A percentile compares a stretch with the other conserved stretches of the same genome.
Evolutionary conservation across 2,888 invertebrate genomes (phyloP).

Genomic region (Cybosia mesomella): DNA sequence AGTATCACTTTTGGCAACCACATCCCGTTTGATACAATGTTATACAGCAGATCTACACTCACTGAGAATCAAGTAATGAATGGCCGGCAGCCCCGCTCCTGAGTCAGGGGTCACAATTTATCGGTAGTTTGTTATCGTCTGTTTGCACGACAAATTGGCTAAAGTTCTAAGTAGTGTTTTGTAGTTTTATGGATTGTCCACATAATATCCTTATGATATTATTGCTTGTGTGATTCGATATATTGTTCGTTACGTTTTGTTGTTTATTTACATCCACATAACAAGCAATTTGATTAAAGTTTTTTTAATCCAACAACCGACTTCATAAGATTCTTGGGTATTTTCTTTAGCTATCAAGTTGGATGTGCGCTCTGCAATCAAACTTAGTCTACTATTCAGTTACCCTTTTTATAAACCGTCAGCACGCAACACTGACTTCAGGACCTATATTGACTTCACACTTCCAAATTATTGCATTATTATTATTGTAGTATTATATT

Average conservation of each 20-base stretch:
- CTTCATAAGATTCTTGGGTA: neutral
- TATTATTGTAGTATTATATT: no score
- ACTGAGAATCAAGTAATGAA: conserved; percentile 41
- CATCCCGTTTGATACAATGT: conserved; percentile 35
- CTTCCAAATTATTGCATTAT: no score
- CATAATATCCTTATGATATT: neutral
- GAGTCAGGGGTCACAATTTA: conserved; percentile 60
- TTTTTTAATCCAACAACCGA: no score
- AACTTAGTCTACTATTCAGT: no score
- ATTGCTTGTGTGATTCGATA: neutral
- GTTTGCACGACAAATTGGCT: conserved; percentile 11
- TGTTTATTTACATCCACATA: neutral
- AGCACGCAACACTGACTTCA: no score
- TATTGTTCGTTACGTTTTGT: neutral
- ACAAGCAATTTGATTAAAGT: neutral
- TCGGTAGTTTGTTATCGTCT: conserved; percentile 35
- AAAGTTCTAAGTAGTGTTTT: conserved; percentile 2
- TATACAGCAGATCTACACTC: conserved; percentile 4
- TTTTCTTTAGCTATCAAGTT: no score
- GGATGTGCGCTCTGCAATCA: no score
- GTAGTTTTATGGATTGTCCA: neutral
- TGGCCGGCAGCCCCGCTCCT: conserved; percentile 37
- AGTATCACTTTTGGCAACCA: conserved; percentile 41
- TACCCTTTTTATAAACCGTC: no score
- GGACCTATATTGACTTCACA: no score